Conservation (phyloP, 2,888 invertebrate genomes). For the Daptonema setosum region DNA sequence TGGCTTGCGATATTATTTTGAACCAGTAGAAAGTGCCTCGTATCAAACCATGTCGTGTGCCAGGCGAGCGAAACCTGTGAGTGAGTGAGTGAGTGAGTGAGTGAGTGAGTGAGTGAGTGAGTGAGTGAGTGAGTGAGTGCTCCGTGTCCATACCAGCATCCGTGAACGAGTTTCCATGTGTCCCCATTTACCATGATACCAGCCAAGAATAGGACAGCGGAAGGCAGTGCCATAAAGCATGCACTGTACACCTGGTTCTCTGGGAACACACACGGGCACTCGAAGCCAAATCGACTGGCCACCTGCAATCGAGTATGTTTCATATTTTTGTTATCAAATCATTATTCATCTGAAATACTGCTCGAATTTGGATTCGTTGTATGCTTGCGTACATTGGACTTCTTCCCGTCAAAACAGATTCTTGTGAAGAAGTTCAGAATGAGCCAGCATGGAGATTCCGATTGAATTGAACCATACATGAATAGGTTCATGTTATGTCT, state of each 20-base stretch:
- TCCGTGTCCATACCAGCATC: background rate
- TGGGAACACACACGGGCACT: background rate
- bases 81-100: no score
- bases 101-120: no score
- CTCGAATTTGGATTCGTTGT: no score
- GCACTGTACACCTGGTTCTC: background rate
- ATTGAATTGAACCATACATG: no score
- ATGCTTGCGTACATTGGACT: no score
- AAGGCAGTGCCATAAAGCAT: background rate
- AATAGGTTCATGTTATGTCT: no score
- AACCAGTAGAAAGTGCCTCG: background rate
- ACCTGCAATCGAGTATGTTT: background rate
- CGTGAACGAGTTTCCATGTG: background rate
- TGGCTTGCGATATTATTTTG: background rate
- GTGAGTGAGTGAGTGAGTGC: no score
- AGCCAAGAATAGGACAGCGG: background rate
- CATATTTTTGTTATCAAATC: no score
- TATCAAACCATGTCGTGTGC: background rate
- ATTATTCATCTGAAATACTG: no score
- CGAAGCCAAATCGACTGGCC: background rate
- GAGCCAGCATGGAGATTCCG: no score
- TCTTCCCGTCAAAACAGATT: no score
- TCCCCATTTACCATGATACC: background rate
- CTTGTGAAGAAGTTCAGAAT: no score
- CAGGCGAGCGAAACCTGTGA: background rate